Percentiles rank a stretch among this genome's conserved stretches.
These are phyloP conservation scores for Fulica atra DNA, from an alignment of 2,113 vertebrate species.

Conservation along the genomic window DNA sequence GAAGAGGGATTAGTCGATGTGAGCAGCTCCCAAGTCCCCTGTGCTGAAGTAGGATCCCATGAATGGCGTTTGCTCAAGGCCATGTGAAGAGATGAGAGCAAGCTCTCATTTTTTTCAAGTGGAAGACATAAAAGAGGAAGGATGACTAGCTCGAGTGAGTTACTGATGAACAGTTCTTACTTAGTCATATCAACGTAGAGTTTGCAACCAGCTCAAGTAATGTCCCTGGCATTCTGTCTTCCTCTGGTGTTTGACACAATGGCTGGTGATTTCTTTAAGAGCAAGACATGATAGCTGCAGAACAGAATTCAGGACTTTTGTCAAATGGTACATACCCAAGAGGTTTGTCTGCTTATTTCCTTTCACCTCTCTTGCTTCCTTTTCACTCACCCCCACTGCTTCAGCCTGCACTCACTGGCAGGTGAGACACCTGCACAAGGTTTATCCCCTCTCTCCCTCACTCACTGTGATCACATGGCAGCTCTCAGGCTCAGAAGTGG, in stretches of 20 bases:
- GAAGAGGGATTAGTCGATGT: neutral
- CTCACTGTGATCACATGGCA: neutral
- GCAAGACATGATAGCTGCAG: neutral
- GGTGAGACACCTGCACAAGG: rapidly evolving
- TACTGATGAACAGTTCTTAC: neutral
- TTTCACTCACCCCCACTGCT: neutral
- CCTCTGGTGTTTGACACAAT: neutral
- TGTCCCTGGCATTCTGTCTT: neutral
- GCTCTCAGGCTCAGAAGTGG: neutral
- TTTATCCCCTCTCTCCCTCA: neutral
- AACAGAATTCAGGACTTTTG: neutral
- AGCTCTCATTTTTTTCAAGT: neutral
- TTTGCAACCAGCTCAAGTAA: neutral
- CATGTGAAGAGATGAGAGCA: neutral
- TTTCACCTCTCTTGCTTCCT: neutral
- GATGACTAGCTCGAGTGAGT: neutral
- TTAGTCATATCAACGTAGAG: too few species aligned
- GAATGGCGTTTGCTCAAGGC: neutral
- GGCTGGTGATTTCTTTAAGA: neutral
- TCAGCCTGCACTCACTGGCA: neutral
- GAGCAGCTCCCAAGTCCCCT: neutral
- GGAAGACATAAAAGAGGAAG: neutral
- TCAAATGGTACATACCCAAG: neutral
- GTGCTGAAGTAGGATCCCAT: neutral
- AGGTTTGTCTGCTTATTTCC: neutral